phyloP scores from a whole-genome alignment of 2,888 invertebrate genomes.

The Endomychus coccineus region DNA sequence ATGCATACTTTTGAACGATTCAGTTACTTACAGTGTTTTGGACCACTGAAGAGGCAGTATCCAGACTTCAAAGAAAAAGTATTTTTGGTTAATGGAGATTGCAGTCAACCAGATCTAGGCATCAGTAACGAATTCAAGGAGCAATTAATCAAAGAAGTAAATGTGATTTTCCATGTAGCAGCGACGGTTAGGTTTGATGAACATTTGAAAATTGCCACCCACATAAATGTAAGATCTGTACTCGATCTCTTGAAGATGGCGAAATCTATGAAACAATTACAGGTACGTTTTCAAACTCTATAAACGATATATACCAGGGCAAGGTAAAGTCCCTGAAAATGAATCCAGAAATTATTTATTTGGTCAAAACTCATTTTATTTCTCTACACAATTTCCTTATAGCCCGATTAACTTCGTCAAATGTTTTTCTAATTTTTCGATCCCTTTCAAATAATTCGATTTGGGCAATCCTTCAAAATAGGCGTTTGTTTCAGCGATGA shows the following conservation, averaged over 20 bases:
- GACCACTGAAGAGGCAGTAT: conserved; percentile 47
- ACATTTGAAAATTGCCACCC: conserved; percentile 8
- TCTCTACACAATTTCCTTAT: too few species aligned
- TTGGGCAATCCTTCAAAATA: too few species aligned
- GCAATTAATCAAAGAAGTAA: conserved; percentile 46
- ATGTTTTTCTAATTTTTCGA: too few species aligned
- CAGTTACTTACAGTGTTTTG: conserved; percentile 37
- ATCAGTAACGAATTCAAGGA: conserved; percentile 51
- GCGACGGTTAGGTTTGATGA: conserved; percentile 15
- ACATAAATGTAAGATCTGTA: conserved; percentile 12
- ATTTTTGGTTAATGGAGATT: conserved; percentile 52
- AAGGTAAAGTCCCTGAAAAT: too few species aligned
- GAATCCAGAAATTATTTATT: too few species aligned
- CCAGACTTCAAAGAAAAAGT: conserved; percentile 58
- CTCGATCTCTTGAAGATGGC: conserved; percentile 10
- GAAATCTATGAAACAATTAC: conserved; percentile 9
- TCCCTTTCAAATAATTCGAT: too few species aligned
- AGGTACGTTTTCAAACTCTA: conserved; percentile 7
- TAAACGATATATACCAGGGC: neutral
- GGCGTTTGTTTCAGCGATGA: too few species aligned
- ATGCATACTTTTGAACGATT: too few species aligned
- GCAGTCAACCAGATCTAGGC: conserved; percentile 53
- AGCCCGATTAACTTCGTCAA: too few species aligned
- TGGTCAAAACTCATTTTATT: too few species aligned
- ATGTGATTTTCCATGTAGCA: conserved; percentile 13